Evolutionary conservation across 2,113 vertebrate species (phyloP), one percentile per base, ranked within the genome.

Genomic region (Microcebus jonahi): DNA sequence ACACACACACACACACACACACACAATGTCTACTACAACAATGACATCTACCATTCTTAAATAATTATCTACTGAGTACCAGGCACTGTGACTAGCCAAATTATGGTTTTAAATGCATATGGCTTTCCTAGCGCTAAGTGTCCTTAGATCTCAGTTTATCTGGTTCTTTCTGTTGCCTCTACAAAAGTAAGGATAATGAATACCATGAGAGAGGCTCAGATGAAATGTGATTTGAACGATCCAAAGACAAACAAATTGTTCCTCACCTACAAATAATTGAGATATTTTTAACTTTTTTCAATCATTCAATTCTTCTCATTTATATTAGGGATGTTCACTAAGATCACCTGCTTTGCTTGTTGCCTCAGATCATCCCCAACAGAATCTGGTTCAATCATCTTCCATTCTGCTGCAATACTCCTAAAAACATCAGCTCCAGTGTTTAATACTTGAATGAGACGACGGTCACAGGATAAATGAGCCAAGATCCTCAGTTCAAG

Each of bases 381-480:
- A 61, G 98, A 96, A 73, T 98, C 98, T 0, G 98, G 98, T 65
- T 99, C 98, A 0, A 99, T 96, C 98, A 99, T 99, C 97, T 99
- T 99, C 99, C 99, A 99, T 81, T 99, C 99, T 0, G 99, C 99
- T 57, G 99, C 99, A 15, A 99, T 99, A 98, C 98, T 99, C 97
- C 98, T 99, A 94, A 99, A 99, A 91, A 99, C 99, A 84, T 99
- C 99, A 1, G 98, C 97, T 55, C 99, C 99, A 17, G 98, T 91
- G 8, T 99, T 99, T 83, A 99, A 98, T 53, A 99, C 99, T 97
- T 99, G 98, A 76, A 99, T 98, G 81, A 99, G 99, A 36, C 98
- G 99, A 61, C 61, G 90, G 92, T 99, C 99, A 0, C 97, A 77
- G 88, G 99, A 99, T 63, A 99, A 99, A 96, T 99, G 99, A 98